Evolutionary conservation across 1,140 invertebrate genomes (phyloP).

Genomic region (Brachionus rubens): DNA sequence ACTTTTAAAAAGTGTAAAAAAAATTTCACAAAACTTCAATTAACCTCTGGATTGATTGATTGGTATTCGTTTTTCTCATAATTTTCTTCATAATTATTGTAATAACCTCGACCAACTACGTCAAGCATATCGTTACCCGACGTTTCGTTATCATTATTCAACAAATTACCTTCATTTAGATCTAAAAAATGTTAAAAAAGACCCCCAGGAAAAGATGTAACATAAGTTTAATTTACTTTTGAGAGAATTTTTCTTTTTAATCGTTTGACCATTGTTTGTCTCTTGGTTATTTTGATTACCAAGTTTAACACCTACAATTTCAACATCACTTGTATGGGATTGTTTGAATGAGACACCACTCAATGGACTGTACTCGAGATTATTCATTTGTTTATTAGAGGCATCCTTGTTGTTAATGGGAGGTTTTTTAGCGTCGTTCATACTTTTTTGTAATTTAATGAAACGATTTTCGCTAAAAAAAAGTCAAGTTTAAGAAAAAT

Average conservation of each 20-base stretch:
- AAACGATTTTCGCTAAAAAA: slow-evolving; percentile 21
- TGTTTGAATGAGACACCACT: slow-evolving; percentile 21
- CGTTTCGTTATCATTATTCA: neutral
- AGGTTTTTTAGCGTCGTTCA: neutral
- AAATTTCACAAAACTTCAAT: too few relatives aligned
- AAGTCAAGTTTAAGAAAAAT: too few relatives aligned
- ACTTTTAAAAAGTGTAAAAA: too few relatives aligned
- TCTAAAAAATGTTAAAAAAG: neutral
- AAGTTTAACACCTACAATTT: slow-evolving; percentile 26
- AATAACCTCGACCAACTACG: slow-evolving; percentile 37
- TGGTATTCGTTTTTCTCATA: neutral
- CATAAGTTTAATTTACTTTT: too few relatives aligned
- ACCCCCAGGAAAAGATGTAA: too few relatives aligned
- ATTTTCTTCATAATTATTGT: neutral
- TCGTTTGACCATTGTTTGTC: neutral
- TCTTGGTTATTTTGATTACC: slow-evolving; percentile 2
- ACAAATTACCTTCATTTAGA: neutral
- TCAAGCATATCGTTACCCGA: slow-evolving; percentile 34
- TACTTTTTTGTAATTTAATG: slow-evolving; percentile 7
- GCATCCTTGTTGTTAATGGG: neutral
- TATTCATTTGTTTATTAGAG: neutral
- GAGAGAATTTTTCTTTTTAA: slow-evolving; percentile 15
- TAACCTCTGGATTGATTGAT: neutral
- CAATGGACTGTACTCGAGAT: slow-evolving; percentile 13
- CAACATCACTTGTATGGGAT: slow-evolving; percentile 21